Percentiles rank a stretch among this genome's conserved stretches.
phyloP scores from a whole-genome alignment of 2,797 vertebrate genomes.

The Rhinichthys osculus region DNA sequence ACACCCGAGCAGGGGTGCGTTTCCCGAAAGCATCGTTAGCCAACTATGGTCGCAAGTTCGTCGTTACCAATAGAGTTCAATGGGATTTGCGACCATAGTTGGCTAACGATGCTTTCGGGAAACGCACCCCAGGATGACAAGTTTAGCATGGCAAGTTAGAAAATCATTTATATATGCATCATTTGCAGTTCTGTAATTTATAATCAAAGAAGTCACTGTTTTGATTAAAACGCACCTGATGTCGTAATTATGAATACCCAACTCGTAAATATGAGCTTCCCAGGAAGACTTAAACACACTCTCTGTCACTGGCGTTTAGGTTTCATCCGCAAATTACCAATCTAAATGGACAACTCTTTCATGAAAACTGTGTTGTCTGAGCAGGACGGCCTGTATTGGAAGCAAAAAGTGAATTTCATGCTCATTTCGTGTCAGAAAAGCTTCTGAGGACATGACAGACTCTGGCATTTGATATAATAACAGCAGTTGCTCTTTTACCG shows the following conservation, averaged over 20 bases:
- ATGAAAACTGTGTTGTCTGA: not conserved
- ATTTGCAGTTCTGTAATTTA: too few relatives aligned
- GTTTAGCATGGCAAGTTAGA: too few relatives aligned
- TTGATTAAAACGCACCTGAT: not conserved
- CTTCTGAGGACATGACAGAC: slow-evolving; percentile 10
- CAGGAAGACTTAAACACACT: not conserved
- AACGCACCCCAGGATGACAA: too few relatives aligned
- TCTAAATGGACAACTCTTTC: not conserved
- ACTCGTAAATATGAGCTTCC: not conserved
- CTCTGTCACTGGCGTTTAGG: not conserved
- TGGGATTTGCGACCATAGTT: too few relatives aligned
- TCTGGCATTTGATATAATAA: slow-evolving; percentile 35
- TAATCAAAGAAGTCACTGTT: too few relatives aligned
- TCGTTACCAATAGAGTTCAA: too few relatives aligned
- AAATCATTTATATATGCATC: too few relatives aligned
- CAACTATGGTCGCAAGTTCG: too few relatives aligned
- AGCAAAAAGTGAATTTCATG: not conserved
- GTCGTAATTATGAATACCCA: not conserved
- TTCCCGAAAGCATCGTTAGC: too few relatives aligned
- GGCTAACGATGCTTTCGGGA: too few relatives aligned
- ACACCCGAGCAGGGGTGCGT: too few relatives aligned
- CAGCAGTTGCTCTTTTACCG: slow-evolving; percentile 9
- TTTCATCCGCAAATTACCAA: not conserved
- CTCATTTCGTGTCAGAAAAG: not conserved
- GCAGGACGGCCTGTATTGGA: not conserved